A percentile compares a stretch with the other conserved stretches of the same genome.
Evolutionary conservation across 2,888 invertebrate species (phyloP).

Genomic region (Stenodera caucasica): DNA sequence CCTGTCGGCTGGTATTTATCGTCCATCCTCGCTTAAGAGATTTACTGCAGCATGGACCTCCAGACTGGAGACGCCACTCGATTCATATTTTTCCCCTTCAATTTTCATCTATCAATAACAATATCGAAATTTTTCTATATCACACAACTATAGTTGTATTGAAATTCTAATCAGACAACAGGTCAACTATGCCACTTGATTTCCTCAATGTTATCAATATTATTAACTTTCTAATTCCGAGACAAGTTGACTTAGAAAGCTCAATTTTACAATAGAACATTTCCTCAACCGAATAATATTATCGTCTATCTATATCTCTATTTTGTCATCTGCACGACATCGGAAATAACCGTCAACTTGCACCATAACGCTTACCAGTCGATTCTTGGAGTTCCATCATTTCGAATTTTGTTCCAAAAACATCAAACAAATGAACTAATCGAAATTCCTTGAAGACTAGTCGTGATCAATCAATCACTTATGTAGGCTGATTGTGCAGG

Average conservation of each 20-base stretch:
- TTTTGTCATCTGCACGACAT: slow-evolving; percentile 3
- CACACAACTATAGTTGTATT: background rate
- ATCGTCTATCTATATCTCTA: background rate
- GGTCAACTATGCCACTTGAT: background rate
- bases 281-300: background rate
- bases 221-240: background rate
- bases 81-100: background rate
- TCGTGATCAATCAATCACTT: slow-evolving; percentile 7
- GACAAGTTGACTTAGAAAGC: slow-evolving; percentile 6
- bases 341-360: slow-evolving; percentile 1
- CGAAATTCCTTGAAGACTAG: background rate
- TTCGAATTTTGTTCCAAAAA: background rate
- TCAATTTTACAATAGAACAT: background rate
- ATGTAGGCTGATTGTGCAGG: slow-evolving; percentile 8
- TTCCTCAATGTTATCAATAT: background rate
- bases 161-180: background rate
- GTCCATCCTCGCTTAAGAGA: slow-evolving; percentile 35
- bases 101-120: background rate
- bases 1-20: slow-evolving; percentile 43
- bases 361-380: no score
- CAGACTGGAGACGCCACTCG: background rate
- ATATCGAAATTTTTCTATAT: no score
- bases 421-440: background rate
- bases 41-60: slow-evolving; percentile 21
- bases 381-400: no score